Evolutionary conservation across 2,113 vertebrate species (phyloP), one percentile per base, ranked within the genome.

Genomic region (Ceyx cyanopectus): DNA sequence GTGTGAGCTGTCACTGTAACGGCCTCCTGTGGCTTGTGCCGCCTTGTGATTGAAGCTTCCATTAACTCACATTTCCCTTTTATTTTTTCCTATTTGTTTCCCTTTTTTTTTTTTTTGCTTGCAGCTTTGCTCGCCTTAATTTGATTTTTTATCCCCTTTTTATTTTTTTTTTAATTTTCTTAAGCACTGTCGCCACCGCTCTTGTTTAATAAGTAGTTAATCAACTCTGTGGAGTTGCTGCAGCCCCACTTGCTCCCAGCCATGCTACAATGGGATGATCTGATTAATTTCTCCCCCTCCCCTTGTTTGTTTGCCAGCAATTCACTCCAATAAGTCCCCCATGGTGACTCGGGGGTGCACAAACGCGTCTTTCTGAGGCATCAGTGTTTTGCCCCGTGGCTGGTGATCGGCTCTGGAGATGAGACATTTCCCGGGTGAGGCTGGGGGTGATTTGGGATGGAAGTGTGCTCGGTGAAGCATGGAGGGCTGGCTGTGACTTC

Each of bases 161-260:
- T 96, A 92, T 95, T 77, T 78, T 79, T 93, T 89, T 90, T 60
- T 56, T 56, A 15, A 46, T 26, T 48, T 32, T 29, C 26, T 96
- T 93, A 87, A 96, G 72, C 14, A 34, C 78, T 76, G 74, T 95
- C 81, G 22, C 76, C 63, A 73, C 57, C 15, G 61, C 78, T 96
- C 73, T 90, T 68, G 37, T 97, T 97, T 97, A 95, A 97, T 97
- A 97, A 97, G 85, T 41, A 91, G 62, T 72, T 97, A 95, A 97
- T 96, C 92, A 92, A 57, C 82, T 94, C 89, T 70, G 23, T 2
- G 17, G 81, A 87, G 66, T 46, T 68, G 48, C 46, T 67, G 60
- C 72, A 87, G 75, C 68, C 87, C 68, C 86, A n/a, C 70, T 67
- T 90, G 86, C 87, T 95, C 72, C 74, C 93, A 92, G 93, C 43